These are phyloP conservation scores for Nyctalus aviator DNA, from an alignment of 2,797 vertebrate species.

Conservation along the genomic window DNA sequence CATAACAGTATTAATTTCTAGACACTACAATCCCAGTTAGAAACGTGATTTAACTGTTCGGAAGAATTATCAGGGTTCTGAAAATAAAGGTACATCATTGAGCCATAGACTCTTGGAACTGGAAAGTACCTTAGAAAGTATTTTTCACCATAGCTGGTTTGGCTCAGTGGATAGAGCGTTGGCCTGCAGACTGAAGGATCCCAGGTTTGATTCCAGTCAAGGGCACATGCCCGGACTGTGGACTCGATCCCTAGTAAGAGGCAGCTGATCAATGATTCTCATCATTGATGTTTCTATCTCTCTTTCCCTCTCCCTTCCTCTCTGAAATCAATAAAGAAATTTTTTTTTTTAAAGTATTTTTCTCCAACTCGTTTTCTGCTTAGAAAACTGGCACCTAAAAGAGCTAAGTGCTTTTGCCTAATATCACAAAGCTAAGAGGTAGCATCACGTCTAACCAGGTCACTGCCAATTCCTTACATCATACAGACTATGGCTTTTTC, in stretches of 20 bases:
- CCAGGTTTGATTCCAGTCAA: too few relatives aligned
- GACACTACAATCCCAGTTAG: background rate
- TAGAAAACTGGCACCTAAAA: conserved; percentile 23
- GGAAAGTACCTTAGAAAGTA: background rate
- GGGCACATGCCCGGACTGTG: too few relatives aligned
- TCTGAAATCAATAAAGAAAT: too few relatives aligned
- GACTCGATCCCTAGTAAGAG: too few relatives aligned
- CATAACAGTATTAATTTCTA: background rate
- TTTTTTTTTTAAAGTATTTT: background rate
- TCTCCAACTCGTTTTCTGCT: conserved; percentile 30
- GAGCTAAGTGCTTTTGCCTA: background rate
- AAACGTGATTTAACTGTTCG: background rate
- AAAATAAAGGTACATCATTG: background rate
- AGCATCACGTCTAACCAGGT: background rate
- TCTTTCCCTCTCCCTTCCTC: too few relatives aligned
- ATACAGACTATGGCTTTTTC: background rate
- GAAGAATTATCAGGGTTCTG: background rate
- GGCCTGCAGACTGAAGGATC: too few relatives aligned
- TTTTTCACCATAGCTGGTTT: background rate
- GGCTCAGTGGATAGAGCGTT: too few relatives aligned
- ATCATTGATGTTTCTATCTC: too few relatives aligned
- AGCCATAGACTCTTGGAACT: background rate
- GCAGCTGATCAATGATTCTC: too few relatives aligned
- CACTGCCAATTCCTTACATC: background rate
- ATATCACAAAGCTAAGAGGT: background rate